Evolutionary conservation across 2,888 invertebrate genomes (phyloP), one percentile per base, ranked within the genome.

Genomic region (Sarcophaga subvicina): DNA sequence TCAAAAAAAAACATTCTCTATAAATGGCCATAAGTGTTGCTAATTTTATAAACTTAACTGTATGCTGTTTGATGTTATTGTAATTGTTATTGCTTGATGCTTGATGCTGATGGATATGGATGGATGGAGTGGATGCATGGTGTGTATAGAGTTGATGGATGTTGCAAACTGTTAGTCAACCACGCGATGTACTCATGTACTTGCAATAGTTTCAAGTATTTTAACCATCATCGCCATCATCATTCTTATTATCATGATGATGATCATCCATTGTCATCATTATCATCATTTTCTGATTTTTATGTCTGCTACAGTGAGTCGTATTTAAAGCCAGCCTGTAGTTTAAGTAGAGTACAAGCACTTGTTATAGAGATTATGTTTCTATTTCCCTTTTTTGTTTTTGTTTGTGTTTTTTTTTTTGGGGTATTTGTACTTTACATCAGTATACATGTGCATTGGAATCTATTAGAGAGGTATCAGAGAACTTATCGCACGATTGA

Each of bases 41-140:
- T 67, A n/a, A n/a, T 62, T 8, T 62, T 78, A 10, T 73, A 6
- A 72, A 49, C 62, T 54, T 14, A 62, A 49, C 83, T 83, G 78
- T 78, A 71, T 77, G 49, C 49, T 47, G 14, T 37, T 8, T 54
- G 5, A 54, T 17, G 54, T 14, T 54, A 17, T 54, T 54, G 63
- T 49, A 71, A 67, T 20, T 78, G 66, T 78, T 72, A 78, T 78
- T 72, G 67, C 54, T 78, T 72, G 60, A 62, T 83, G 27, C 27
- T 27, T 4, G 5, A 22, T 37, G 37, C 37, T 37, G 71, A 82
- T 82, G 37, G 8, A 80, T 64, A 59, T 81, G 62, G 73, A 81
- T 63, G 54, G 70, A 70, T 82, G 63, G 22, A 22, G 22, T 76
- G 67, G 37, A 37, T 37, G 37, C 10, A 37, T 37, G 37, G 37